phyloP scores from a whole-genome alignment of 2,797 vertebrate species.

The Mastacembelus armatus region DNA sequence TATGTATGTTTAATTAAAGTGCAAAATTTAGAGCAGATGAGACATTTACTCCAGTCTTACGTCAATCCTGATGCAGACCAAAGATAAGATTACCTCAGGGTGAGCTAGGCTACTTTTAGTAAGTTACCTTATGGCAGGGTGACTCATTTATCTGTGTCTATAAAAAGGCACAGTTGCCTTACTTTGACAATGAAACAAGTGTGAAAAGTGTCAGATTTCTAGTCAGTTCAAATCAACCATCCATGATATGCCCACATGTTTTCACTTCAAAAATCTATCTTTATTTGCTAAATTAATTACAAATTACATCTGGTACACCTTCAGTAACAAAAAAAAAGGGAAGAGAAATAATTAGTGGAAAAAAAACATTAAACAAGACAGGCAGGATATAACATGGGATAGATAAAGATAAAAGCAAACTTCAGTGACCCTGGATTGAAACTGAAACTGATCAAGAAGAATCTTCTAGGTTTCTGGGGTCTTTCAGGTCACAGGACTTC shows the following conservation, averaged over 20 bases:
- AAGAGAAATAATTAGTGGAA: conserved; percentile 5
- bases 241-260: conserved; percentile 10
- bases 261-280: conserved; percentile 14
- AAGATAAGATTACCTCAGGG: conserved; percentile 7
- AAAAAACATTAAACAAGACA: conserved; percentile 17
- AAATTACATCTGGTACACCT: no score
- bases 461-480: background rate
- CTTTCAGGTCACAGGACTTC: conserved; percentile 86
- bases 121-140: conserved; percentile 3
- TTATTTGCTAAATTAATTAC: conserved; percentile 40
- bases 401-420: background rate
- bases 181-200: background rate
- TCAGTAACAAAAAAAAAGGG: conserved; percentile 29
- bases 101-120: conserved; percentile 26
- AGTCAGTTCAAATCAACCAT: background rate
- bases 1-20: background rate
- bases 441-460: background rate
- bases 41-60: background rate
- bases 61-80: background rate
- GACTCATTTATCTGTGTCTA: conserved; percentile 28
- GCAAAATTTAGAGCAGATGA: conserved; percentile 2
- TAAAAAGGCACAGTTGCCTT: background rate
- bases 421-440: background rate
- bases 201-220: conserved; percentile 7
- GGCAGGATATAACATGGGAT: conserved; percentile 8